Evolutionary conservation across 2,888 invertebrate species (phyloP).

Genomic region (Catonia carolina): DNA sequence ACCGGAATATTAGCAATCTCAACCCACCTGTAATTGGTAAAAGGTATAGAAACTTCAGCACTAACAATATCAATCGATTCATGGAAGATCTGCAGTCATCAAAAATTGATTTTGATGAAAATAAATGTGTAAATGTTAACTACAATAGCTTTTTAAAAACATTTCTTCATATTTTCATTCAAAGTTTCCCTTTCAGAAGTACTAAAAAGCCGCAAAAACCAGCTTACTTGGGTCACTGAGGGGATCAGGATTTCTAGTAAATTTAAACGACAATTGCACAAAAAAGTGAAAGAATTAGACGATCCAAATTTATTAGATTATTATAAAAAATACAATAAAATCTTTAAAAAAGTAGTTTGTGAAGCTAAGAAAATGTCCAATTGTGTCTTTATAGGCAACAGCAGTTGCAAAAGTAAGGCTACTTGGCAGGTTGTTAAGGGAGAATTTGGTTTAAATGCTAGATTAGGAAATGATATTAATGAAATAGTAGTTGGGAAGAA

Average conservation of each 20-base stretch:
- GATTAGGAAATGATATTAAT: background rate
- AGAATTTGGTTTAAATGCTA: background rate
- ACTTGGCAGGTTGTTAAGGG: conserved; percentile 11
- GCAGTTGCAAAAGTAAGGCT: conserved; percentile 1
- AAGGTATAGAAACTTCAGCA: too few relatives aligned
- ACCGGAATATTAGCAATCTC: too few relatives aligned
- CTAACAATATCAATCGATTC: too few relatives aligned
- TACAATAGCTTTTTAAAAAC: too few relatives aligned
- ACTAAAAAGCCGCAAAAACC: too few relatives aligned
- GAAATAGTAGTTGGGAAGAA: background rate
- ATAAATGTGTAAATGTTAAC: too few relatives aligned
- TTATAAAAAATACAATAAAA: conserved; percentile 1
- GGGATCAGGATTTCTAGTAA: conserved; percentile 7
- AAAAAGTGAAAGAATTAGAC: background rate
- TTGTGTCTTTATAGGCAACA: background rate
- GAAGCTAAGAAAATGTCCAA: background rate
- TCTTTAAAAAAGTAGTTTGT: conserved; percentile 4
- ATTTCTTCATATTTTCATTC: too few relatives aligned
- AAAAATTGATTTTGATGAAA: too few relatives aligned
- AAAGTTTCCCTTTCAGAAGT: too few relatives aligned
- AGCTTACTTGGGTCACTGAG: conserved; percentile 4
- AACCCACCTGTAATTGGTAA: too few relatives aligned
- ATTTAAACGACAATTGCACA: background rate
- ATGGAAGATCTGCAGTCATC: too few relatives aligned
- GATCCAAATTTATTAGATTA: background rate